Evolutionary conservation across 1,140 invertebrate species (phyloP), one percentile per base, ranked within the genome.

Genomic region (Leptoteleia sp.): DNA sequence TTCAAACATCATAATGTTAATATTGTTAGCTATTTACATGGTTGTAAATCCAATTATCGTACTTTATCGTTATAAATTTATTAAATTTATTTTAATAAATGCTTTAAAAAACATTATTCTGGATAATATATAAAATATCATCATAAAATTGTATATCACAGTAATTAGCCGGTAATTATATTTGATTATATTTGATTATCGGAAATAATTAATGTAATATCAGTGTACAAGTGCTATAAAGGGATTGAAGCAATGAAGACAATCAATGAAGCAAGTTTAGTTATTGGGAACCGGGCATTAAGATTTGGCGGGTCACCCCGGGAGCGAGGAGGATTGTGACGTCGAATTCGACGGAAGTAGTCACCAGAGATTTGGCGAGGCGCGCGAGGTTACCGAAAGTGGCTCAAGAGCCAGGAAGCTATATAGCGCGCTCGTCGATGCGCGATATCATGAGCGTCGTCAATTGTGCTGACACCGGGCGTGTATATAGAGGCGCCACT

Each of bases 341-440:
- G 38, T 62, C 54, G 31, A 62, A 61, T 54, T 68, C 31, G 62
- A 65, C 45, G 72, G 72, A 76, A 68, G 62, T 61, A 68, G 37
- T 75, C 71, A 54, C 37, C 29, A 43, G 62, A 76, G 55, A 76
- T 76, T 76, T 68, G 62, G 72, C 62, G 37, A 52, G 19, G 50
- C 42, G 70, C 37, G 19, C 43, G 45, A 67, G 37, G 62, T 65
- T 73, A 25, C 50, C 42, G 45, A 76, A 76, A 67, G 62, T 76
- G 55, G 38, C 55, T 62, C 54, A 52, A 67, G 54, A 67, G 72
- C 31, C 54, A 65, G 52, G 54, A 76, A 68, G 45, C 62, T n/a
- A n/a, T 50, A 61, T 71, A 45, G 33, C 54, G 38, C 45, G 62
- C 15, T 61, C 61, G 47, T 54, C 54, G 37, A 59, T 48, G 52